A percentile compares a stretch with the other conserved stretches of the same genome.
phyloP scores from a whole-genome alignment of 2,888 invertebrate genomes.

The Taenaris catops region DNA sequence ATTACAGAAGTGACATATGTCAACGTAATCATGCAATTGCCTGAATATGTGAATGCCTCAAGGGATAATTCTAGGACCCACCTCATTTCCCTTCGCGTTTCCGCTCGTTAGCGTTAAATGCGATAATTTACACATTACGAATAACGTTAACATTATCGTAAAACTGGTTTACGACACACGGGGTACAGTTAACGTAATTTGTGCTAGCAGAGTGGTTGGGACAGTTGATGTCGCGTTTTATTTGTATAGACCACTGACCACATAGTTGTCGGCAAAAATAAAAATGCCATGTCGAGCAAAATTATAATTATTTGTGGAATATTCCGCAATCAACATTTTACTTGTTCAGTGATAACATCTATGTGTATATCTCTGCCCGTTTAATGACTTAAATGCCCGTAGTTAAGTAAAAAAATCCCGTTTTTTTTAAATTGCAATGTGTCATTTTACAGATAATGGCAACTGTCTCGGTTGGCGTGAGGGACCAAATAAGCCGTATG shows the following conservation, averaged over 20 bases:
- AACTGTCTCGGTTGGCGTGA: slow-evolving; percentile 96
- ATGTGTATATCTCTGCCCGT: too few species aligned
- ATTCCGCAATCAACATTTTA: slow-evolving; percentile 30
- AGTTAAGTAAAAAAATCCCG: background rate
- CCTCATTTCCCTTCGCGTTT: slow-evolving; percentile 53
- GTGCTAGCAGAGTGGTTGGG: slow-evolving; percentile 46
- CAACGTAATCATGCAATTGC: too few species aligned
- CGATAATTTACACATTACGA: slow-evolving; percentile 61
- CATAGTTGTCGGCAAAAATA: slow-evolving; percentile 2
- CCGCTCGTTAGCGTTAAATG: slow-evolving; percentile 61
- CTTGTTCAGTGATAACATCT: slow-evolving; percentile 7
- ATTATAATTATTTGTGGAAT: slow-evolving; percentile 38
- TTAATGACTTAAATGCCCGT: too few species aligned
- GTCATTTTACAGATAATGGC: slow-evolving; percentile 86
- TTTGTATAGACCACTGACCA: slow-evolving; percentile 15
- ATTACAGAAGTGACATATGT: too few species aligned
- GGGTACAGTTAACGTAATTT: slow-evolving; percentile 59
- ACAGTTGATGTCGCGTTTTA: slow-evolving; percentile 28
- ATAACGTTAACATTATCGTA: slow-evolving; percentile 52
- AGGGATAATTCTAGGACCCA: slow-evolving; percentile 41
- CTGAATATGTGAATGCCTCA: too few species aligned
- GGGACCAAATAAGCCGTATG: slow-evolving; percentile 90
- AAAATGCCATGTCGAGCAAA: slow-evolving; percentile 25
- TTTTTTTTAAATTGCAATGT: slow-evolving; percentile 18
- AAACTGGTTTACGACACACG: slow-evolving; percentile 42